Conservation (phyloP, 1,140 invertebrate species). For the Xylocopa sonorina region DNA sequence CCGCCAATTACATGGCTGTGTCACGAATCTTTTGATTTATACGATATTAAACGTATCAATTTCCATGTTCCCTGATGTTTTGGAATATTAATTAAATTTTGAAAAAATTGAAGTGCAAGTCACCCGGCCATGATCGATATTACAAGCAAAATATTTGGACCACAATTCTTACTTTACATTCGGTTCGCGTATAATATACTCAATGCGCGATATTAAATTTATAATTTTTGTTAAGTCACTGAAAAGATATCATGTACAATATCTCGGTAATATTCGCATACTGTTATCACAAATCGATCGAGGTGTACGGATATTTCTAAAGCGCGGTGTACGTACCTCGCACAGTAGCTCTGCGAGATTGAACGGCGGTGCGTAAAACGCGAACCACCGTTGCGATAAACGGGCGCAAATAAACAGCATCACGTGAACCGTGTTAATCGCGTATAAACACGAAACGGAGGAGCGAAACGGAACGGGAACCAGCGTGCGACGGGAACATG, state of each 20-base stretch:
- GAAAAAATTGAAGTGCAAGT: not conserved
- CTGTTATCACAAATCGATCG: too few species aligned
- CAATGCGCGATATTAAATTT: too few species aligned
- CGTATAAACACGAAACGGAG: slow-evolving; percentile 3
- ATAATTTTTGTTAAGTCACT: too few species aligned
- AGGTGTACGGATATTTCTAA: too few species aligned
- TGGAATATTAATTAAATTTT: not conserved
- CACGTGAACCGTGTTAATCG: slow-evolving; percentile 39
- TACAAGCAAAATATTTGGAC: not conserved
- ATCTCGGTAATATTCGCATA: too few species aligned
- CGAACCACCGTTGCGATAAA: slow-evolving; percentile 27
- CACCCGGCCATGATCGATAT: too few species aligned
- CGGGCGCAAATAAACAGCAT: slow-evolving; percentile 39
- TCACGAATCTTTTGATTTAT: slow-evolving; percentile 72
- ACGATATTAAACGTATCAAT: slow-evolving; percentile 25
- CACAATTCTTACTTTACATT: not conserved
- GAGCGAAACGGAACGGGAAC: too few species aligned
- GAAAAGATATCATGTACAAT: too few species aligned
- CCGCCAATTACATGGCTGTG: slow-evolving; percentile 66
- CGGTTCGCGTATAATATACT: too few species aligned
- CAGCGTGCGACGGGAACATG: too few species aligned
- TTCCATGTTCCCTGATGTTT: not conserved
- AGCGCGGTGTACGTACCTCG: too few species aligned
- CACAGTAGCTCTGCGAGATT: slow-evolving; percentile 18
- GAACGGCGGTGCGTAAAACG: slow-evolving; percentile 18